Base-by-base conservation (phyloP, 2,797 vertebrate genomes). In the Phoebastria nigripes region DNA sequence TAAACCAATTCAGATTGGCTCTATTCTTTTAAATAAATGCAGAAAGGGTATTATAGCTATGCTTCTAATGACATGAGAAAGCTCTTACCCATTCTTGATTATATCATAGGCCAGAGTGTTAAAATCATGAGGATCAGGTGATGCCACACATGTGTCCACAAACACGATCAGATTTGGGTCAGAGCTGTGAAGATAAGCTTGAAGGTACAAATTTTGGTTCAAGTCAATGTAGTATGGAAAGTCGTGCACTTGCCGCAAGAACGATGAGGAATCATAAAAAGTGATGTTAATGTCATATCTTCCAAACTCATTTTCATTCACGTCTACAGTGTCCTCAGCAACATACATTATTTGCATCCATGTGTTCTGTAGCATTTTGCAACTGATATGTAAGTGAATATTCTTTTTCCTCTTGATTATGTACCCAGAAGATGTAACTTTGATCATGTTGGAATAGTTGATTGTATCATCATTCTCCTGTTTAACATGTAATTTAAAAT, bases 101-200 rank as follows among this genome's bases (percentile, higher is more conserved):
- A 99, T 97, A 63, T 98, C 97, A 28, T 99, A 99, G 54, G 97
- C 71, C 96, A 97, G 89, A 8, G 71, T 97, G 2, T 96, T 93
- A 91, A 99, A 99, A 95, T 99, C 98, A 16, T 62, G 39, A 26
- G 95, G 59, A 26, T 98, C 82, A 3, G 99, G 99, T 1, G 99
- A 99, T 5, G 99, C 98, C 94, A 98, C 97, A 49, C 99, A 99
- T 3, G 98, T 99, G 91, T 99, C 99, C 90, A 99, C 96, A 92
- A 98, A 99, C 41, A 99, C 59, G 16, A 97, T 96, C 70, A 99
- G 96, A 10, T 74, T 89, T 42, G 82, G 41, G 49, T 98, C 98
- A 0, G 82, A 47, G 49, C 91, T 97, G 49, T 76, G 89, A 69
- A 99, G 95, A 33, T 97, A 81, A 16, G 99, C 98, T 96, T 99